Conservation (phyloP, 1,140 invertebrate species). For the Dendrolimus kikuchii region DNA sequence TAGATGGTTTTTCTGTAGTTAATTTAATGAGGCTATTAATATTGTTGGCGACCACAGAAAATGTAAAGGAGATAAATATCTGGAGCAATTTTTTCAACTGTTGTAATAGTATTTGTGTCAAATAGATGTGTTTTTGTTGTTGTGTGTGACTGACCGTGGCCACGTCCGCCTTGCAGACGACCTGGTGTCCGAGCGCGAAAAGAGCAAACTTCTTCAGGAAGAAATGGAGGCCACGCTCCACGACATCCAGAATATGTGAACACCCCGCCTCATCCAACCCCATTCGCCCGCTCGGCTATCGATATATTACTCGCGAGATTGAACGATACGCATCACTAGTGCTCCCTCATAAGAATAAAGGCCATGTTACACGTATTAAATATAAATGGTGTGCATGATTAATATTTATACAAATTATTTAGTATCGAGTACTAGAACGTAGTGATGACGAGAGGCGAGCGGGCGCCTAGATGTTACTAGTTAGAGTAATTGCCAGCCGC, state of each 20-base stretch:
- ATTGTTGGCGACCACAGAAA: too few species aligned
- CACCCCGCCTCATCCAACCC: constrained; percentile 35
- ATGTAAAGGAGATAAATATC: too few species aligned
- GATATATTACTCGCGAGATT: neutral
- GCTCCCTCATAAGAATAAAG: too few species aligned
- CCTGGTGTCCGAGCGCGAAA: constrained; percentile 93
- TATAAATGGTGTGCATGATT: too few species aligned
- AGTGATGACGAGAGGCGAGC: constrained; percentile 18
- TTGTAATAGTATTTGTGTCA: neutral
- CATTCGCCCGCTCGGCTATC: constrained; percentile 9
- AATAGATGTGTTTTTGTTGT: constrained; percentile 9
- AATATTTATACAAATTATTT: too few species aligned
- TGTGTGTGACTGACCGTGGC: constrained; percentile 57
- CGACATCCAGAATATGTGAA: constrained; percentile 99
- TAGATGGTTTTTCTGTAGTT: too few species aligned
- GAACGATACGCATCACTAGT: too few species aligned
- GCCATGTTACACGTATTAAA: too few species aligned
- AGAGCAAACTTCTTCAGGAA: constrained; percentile 96
- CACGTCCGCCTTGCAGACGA: constrained; percentile 87
- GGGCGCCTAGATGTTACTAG: constrained; percentile 55
- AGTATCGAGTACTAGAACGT: too few species aligned
- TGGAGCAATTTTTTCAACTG: too few species aligned
- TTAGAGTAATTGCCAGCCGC: constrained; percentile 67
- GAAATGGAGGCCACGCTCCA: constrained; percentile 99
- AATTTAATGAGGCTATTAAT: too few species aligned